Evolutionary conservation across 1,140 invertebrate species (phyloP).

Genomic region (Wasmannia auropunctata): DNA sequence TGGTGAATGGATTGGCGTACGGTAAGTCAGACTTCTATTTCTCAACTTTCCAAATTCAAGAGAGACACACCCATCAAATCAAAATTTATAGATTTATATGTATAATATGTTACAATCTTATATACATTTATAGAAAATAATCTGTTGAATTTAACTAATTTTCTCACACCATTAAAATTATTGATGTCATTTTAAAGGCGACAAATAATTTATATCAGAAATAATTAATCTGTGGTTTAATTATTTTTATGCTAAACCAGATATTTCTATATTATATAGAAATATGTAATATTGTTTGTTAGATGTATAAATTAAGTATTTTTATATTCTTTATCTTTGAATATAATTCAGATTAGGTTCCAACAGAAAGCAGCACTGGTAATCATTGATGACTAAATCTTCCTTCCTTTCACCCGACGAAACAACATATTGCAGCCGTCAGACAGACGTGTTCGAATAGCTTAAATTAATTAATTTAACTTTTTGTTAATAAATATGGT

Average conservation of each 20-base stretch:
- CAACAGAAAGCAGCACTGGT: slow-evolving; percentile 56
- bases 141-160: neutral
- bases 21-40: slow-evolving; percentile 72
- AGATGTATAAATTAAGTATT: neutral
- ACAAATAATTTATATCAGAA: neutral
- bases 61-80: neutral
- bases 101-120: neutral
- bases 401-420: slow-evolving; percentile 2
- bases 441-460: no score
- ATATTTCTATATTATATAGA: no score
- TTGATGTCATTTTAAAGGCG: neutral
- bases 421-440: neutral
- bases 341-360: neutral
- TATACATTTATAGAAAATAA: slow-evolving; percentile 5
- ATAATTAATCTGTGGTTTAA: neutral
- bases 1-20: slow-evolving; percentile 79
- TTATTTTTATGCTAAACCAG: neutral
- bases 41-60: neutral
- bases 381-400: neutral
- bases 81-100: neutral
- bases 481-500: neutral
- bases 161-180: neutral
- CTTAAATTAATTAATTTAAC: neutral
- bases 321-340: neutral
- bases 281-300: neutral